Conservation (phyloP, 2,113 vertebrate genomes). For the Tamias sibiricus region DNA sequence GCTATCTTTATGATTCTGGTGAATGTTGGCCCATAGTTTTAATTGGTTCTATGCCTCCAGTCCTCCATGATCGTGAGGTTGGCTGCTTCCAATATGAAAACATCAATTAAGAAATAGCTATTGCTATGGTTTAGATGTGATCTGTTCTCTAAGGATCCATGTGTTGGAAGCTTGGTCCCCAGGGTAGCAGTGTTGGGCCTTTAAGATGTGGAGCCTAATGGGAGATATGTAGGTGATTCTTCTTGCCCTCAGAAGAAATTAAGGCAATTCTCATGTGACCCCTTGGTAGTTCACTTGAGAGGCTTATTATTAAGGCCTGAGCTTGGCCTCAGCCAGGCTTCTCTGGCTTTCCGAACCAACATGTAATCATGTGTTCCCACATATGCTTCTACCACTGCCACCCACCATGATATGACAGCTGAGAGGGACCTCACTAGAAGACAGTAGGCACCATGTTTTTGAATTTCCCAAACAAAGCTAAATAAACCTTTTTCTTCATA, state of each 20-base stretch:
- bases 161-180: not conserved
- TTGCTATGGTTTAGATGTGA: not conserved
- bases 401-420: not conserved
- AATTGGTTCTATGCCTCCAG: not conserved
- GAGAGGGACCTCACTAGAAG: not conserved
- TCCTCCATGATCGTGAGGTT: not conserved
- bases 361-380: not conserved
- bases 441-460: not conserved
- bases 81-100: not conserved
- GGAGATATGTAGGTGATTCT: not conserved
- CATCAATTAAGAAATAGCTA: not conserved
- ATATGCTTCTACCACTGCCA: not conserved
- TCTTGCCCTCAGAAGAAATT: not conserved
- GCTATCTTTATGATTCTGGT: no score
- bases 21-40: not conserved
- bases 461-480: not conserved
- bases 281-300: not conserved
- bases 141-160: no score
- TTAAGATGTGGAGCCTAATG: not conserved
- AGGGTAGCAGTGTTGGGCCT: not conserved
- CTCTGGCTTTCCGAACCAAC: not conserved
- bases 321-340: not conserved
- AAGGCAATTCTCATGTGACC: not conserved
- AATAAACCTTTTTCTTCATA: not conserved
- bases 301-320: not conserved